Base-by-base conservation (phyloP, 2,888 invertebrate genomes). In the Agrochola litura region DNA sequence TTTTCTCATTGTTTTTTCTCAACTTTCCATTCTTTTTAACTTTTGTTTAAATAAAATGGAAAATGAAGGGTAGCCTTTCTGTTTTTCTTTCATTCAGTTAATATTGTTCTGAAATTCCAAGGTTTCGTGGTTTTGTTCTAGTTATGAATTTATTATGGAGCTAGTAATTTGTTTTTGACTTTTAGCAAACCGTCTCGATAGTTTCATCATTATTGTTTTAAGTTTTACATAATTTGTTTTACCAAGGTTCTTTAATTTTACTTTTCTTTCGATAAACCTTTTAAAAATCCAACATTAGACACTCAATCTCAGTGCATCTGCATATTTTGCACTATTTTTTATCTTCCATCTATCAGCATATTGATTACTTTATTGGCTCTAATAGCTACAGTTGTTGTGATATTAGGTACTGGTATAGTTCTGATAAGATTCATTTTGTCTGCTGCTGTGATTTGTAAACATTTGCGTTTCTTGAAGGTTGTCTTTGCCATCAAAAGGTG, bases 321-420 rank as follows among this genome's bases (percentile, higher is more conserved):
- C 63, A 66, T 37, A 3, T 41, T 52, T 41, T 61, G 12, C 60
- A 63, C 41, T 46, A 79, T 60, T 46, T 76, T 77, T 70, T 69
- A 79, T 49, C 41, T 52, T 41, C 49, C 74, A 8, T 88, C 88
- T 69, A 25, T 88, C 87, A 85, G 72, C 73, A 73, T 73, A 79
- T 82, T 86, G 83, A 83, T 86, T 87, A 86, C 70, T 83, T 86
- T 88, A 86, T 83, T 83, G 80, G 76, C 60, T 75, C 64, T 64
- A 84, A 72, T 68, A 25, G 63, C 41, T 70, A 60, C 74, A 75
- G 67, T 68, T 77, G 64, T 82, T 67, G 46, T 81, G 67, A 56
- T 71, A 71, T 37, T 56, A 25, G 16, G 14, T 43, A n/a, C 60
- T 73, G 54, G 68, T 67, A 41, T 69, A 56, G 37, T 63, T 73